A percentile compares a stretch with the other conserved stretches of the same genome.
Evolutionary conservation across 2,888 invertebrate species (phyloP).

Genomic region (Creontiades dilutus): DNA sequence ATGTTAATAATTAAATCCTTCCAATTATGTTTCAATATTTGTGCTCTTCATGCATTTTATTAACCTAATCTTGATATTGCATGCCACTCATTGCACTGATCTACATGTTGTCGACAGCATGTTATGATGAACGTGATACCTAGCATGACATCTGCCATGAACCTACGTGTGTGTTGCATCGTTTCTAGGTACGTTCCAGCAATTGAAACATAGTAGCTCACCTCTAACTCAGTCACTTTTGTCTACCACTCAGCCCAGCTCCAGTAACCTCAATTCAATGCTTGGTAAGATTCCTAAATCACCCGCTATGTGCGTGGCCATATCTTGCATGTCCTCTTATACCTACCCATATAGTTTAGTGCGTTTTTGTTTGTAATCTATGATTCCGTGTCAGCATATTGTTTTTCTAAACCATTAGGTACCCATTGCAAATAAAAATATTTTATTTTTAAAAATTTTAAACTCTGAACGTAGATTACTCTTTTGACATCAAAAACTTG

Average conservation of each 20-base stretch:
- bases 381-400: too few relatives aligned
- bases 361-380: too few relatives aligned
- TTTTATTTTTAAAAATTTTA: too few relatives aligned
- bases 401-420: too few relatives aligned
- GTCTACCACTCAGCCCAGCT: conserved; percentile 70
- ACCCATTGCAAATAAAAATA: too few relatives aligned
- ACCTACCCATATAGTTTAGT: neutral
- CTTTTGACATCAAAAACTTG: too few relatives aligned
- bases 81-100: neutral
- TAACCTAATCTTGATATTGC: neutral
- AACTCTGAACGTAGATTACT: too few relatives aligned
- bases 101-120: neutral
- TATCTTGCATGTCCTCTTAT: neutral
- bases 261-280: conserved; percentile 68
- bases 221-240: conserved; percentile 76
- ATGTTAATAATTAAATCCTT: too few relatives aligned
- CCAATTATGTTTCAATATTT: too few relatives aligned
- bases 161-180: conserved; percentile 19
- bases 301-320: neutral
- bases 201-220: conserved; percentile 75
- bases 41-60: too few relatives aligned
- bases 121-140: conserved; percentile 45
- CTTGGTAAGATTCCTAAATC: conserved; percentile 64
- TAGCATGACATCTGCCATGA: conserved; percentile 32
- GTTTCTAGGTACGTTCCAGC: conserved; percentile 72